Conservation (phyloP, 2,113 vertebrate species). For the Leptodactylus fuscus region DNA sequence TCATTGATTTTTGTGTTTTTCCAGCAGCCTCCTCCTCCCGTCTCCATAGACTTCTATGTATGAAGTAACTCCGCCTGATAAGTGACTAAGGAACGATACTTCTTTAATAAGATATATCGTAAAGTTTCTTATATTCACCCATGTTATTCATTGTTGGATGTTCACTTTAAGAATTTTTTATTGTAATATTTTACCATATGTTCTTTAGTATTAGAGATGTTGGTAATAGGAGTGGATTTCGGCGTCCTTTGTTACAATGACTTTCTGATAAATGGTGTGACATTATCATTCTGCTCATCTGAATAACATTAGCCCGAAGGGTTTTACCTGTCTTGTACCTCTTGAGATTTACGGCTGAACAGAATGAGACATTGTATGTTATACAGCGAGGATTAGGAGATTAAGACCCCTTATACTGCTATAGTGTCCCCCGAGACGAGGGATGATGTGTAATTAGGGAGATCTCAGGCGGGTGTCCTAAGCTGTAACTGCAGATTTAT, state of each 20-base stretch:
- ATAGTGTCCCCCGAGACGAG: not conserved
- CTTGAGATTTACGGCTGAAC: not conserved
- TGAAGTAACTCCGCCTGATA: too few species aligned
- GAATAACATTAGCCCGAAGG: conserved; percentile 8
- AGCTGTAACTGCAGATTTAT: too few species aligned
- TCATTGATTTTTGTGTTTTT: too few species aligned
- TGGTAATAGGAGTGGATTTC: not conserved
- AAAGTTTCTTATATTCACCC: too few species aligned
- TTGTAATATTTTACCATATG: too few species aligned
- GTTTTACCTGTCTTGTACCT: not conserved
- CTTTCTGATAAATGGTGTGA: not conserved
- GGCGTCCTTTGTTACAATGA: not conserved
- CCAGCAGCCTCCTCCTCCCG: too few species aligned
- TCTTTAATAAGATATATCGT: too few species aligned
- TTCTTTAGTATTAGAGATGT: too few species aligned
- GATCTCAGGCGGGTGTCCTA: not conserved
- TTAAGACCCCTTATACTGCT: not conserved
- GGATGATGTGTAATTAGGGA: not conserved
- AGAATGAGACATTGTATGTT: not conserved
- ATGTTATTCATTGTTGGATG: too few species aligned
- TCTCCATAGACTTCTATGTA: too few species aligned
- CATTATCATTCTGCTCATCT: conserved; percentile 14
- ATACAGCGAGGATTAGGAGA: conserved; percentile 2
- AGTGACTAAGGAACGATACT: too few species aligned
- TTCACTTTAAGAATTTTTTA: too few species aligned